phyloP scores from a whole-genome alignment of 1,140 invertebrate genomes.

The Periplaneta americana region DNA sequence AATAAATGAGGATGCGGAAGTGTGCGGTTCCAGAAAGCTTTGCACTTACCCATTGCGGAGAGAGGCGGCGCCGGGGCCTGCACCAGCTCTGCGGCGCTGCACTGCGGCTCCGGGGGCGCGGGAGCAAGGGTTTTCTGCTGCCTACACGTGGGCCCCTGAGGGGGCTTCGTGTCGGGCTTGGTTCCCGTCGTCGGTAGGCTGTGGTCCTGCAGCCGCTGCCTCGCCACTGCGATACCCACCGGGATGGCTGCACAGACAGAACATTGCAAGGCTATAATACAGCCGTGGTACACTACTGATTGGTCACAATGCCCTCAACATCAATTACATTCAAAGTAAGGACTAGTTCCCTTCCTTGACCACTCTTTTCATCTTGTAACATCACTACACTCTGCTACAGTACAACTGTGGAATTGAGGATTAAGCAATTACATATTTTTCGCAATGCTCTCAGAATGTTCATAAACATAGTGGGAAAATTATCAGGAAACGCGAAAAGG shows the following conservation, averaged over 20 bases:
- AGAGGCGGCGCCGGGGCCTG: background rate
- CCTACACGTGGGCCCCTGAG: background rate
- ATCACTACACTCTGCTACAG: no score
- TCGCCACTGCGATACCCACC: conserved; percentile 13
- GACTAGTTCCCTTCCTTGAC: no score
- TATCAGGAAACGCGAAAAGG: no score
- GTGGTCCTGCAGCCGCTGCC: conserved; percentile 9
- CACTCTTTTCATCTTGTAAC: no score
- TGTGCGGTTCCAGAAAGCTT: background rate
- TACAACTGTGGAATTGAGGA: no score
- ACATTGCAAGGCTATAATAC: background rate
- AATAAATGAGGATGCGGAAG: background rate
- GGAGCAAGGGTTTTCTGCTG: background rate
- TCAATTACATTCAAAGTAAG: no score
- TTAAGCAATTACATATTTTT: no score
- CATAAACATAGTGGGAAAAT: no score
- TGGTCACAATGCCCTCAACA: no score
- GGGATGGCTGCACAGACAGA: conserved; percentile 4
- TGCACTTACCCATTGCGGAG: conserved; percentile 15
- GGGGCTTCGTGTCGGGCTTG: background rate
- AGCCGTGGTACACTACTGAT: no score
- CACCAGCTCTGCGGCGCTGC: background rate
- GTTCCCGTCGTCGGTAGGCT: background rate
- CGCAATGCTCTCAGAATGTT: no score
- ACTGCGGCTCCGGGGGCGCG: background rate